A percentile compares a stretch with the other conserved stretches of the same genome.
phyloP scores from a whole-genome alignment of 2,888 invertebrate genomes.

The Rhaphigaster nebulosa region DNA sequence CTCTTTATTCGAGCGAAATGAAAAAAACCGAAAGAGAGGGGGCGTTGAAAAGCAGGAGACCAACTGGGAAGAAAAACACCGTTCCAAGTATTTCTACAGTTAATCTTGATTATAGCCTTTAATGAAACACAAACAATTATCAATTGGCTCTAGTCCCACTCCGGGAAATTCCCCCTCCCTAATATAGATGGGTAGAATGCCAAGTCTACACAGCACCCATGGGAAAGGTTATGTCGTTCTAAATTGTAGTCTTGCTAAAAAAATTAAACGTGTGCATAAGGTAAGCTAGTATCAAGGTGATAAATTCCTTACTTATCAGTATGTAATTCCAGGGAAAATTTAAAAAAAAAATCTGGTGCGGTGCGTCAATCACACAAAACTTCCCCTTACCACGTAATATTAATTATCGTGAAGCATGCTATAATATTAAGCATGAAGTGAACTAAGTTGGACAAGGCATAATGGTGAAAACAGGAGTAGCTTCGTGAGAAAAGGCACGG shows the following conservation, averaged over 20 bases:
- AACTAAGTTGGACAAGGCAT: too few species aligned
- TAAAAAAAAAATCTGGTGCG: too few species aligned
- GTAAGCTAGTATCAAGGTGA: too few species aligned
- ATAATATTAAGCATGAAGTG: too few species aligned
- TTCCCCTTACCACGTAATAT: too few species aligned
- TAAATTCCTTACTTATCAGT: too few species aligned
- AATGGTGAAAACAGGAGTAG: too few species aligned
- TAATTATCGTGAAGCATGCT: too few species aligned
- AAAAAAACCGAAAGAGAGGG: background rate
- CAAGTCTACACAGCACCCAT: background rate
- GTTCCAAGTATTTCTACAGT: slow-evolving; percentile 9
- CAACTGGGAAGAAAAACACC: background rate
- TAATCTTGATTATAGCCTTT: slow-evolving; percentile 32
- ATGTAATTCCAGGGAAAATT: too few species aligned
- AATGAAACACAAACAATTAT: slow-evolving; percentile 41
- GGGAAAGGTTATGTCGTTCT: background rate
- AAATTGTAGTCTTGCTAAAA: background rate
- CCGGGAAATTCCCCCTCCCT: slow-evolving; percentile 1
- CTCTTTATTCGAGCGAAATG: background rate
- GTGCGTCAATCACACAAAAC: too few species aligned
- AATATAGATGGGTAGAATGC: slow-evolving; percentile 1
- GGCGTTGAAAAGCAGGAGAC: background rate
- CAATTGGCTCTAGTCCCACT: slow-evolving; percentile 22
- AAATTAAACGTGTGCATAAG: too few species aligned
- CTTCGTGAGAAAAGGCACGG: too few species aligned